Base-by-base conservation (phyloP, 1,140 invertebrate species). In the Aphelinus certus region DNA sequence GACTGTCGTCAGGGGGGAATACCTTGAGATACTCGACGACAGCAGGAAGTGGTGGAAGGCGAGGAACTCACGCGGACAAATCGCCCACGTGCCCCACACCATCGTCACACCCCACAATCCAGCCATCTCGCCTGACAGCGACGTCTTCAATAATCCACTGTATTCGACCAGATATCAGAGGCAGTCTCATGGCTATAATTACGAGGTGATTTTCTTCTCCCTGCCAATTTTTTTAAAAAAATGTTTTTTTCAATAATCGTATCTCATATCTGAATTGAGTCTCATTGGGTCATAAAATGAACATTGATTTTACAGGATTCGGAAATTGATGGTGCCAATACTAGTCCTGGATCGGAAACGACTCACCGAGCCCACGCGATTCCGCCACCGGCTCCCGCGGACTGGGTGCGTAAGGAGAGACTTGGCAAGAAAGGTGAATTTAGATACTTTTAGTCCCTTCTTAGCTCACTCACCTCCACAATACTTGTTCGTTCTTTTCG, bases 41-140 rank as follows among this genome's bases (percentile, higher is more conserved):
- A 94, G 93, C 56, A 91, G 97, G 78, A 99, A 99, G 86, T 99
- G 98, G 98, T 99, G 98, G 98, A 97, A 98, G 88, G 95, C 97
- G 75, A 91, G 96, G 73, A 99, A 99, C 86, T 91, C 92, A 48
- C 91, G 93, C 76, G 95, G 95, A 3, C 92, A 96, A 83, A 90
- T 95, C 6, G 97, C 96, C 53, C 97, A 98, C 87, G 97, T 99
- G 62, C 98, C 98, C 1, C 96, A 99, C 88, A 99, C 98, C 43
- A 99, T 99, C 84, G 95, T 99, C 53, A 93, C 95, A 10, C 91
- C 93, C 5, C 90, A 90, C 71, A 89, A 88, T 78, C 87, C 88
- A 6, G 58, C 81, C 7, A 56, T 67, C 7, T 73, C 71, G 42
- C 73, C 76, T 47, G 86, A 87, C 7, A 90, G 89, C 78, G 92